Evolutionary conservation across 1,140 invertebrate species (phyloP).

Genomic region (Pygmarrhopalites habei): DNA sequence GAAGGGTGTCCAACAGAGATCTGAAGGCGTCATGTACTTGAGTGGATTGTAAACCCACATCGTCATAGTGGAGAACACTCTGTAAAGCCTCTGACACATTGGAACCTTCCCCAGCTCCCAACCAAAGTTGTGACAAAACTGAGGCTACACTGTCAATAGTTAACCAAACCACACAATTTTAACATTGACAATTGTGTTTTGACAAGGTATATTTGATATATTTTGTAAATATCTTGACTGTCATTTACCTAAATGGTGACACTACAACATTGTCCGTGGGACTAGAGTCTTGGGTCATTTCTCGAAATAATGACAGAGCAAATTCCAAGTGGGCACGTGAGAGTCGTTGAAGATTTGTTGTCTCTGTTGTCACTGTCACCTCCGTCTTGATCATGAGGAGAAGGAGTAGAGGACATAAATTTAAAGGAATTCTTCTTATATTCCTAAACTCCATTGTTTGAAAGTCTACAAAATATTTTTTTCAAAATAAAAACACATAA

Average conservation of each 20-base stretch:
- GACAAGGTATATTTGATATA: neutral
- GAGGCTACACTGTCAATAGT: slow-evolving; percentile 37
- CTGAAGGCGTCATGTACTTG: slow-evolving; percentile 37
- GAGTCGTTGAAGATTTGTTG: slow-evolving; percentile 37
- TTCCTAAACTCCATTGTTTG: too few species aligned
- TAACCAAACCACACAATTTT: neutral
- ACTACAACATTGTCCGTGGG: slow-evolving; percentile 41
- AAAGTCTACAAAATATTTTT: too few species aligned
- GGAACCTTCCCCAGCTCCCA: slow-evolving; percentile 40
- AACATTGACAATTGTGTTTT: neutral
- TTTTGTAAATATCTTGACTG: neutral
- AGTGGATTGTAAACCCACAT: slow-evolving; percentile 22
- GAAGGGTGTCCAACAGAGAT: slow-evolving; percentile 26
- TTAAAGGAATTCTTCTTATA: too few species aligned
- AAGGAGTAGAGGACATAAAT: too few species aligned
- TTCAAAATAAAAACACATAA: too few species aligned
- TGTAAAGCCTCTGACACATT: slow-evolving; percentile 39
- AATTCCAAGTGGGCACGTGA: slow-evolving; percentile 43
- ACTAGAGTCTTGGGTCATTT: slow-evolving; percentile 36
- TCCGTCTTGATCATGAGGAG: neutral
- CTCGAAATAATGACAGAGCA: slow-evolving; percentile 40
- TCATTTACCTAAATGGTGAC: slow-evolving; percentile 40
- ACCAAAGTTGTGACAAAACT: slow-evolving; percentile 41
- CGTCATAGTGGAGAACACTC: slow-evolving; percentile 40
- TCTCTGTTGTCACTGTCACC: neutral